Percentiles rank a stretch among this genome's conserved stretches.
phyloP scores from a whole-genome alignment of 2,888 invertebrate species.

The Amiota minor region DNA sequence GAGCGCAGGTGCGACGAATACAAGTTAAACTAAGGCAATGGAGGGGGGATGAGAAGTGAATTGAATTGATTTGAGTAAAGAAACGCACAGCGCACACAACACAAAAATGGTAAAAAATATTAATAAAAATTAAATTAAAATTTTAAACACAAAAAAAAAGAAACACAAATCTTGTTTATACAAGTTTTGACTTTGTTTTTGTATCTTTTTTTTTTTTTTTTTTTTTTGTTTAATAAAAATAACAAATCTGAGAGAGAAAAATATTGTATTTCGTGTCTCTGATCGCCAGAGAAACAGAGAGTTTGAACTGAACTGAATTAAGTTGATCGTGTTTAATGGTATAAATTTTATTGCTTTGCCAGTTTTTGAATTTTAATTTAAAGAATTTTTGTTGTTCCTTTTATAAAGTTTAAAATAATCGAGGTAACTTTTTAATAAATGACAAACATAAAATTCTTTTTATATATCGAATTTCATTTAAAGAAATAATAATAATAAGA shows the following conservation, averaged over 20 bases:
- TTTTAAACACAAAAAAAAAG: no score
- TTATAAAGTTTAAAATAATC: not conserved
- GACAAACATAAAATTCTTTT: no score
- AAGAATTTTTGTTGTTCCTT: not conserved
- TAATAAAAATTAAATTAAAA: no score
- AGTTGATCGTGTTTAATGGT: no score
- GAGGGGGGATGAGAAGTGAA: not conserved
- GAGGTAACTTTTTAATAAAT: not conserved
- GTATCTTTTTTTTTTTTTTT: not conserved
- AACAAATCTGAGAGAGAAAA: conserved; percentile 5
- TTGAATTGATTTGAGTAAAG: no score
- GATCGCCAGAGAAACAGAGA: no score
- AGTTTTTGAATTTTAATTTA: not conserved
- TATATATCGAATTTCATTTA: no score
- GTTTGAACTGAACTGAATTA: no score
- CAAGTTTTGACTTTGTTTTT: conserved; percentile 30
- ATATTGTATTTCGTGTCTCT: not conserved
- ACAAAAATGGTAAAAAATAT: no score
- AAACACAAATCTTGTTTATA: conserved; percentile 18
- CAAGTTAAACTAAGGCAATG: not conserved
- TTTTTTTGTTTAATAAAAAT: conserved; percentile 9
- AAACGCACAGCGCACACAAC: no score
- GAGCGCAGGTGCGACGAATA: no score
- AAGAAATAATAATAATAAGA: no score
- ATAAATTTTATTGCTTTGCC: conserved; percentile 14